Evolutionary conservation across 1,140 invertebrate species (phyloP), one percentile per base, ranked within the genome.

Genomic region (Zaprionus capensis): DNA sequence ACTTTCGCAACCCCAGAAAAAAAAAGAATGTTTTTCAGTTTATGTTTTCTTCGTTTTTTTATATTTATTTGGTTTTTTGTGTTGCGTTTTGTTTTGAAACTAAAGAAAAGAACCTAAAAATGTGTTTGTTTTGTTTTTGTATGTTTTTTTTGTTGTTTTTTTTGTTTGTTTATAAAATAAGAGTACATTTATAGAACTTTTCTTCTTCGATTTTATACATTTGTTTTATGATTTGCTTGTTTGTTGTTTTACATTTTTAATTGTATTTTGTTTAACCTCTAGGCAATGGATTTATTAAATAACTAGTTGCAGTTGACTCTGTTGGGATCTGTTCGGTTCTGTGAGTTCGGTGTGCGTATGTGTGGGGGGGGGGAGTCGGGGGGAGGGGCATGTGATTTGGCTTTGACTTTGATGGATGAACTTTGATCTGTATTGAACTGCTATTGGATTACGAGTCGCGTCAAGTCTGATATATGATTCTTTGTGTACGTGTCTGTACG

Each of bases 91-190:
- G 80, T 78, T 78, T 78, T 74, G 64, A 71, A 80, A 82, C 70
- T 53, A 82, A 87, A 71, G 66, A 85, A 87, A 87, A 73, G 67
- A 80, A 86, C 80, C 77, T 73, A 87, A 87, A 87, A 80, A 67
- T 71, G 76, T 82, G 49, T 77, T 20, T 61, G n/a, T 36, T 69
- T 66, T 65, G 49, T 64, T 49, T 68, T 58, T 41, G 31, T 34
- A 34, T 34, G 31, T 11, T 34, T 31, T 31, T 31, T 9, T 31
- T 31, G 7, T 31, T 11, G 28, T 31, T 71, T 59, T 71, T 59
- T 68, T 73, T 71, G 55, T 72, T 76, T 81, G 57, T 88, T 88
- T 78, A 68, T 83, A 82, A 87, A 86, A 80, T 87, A 87, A 83
- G 78, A 70, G 59, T 87, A 82, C 74, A 87, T 80, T 87, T 75